Base-by-base conservation (phyloP, 2,888 invertebrate genomes). In the Omphaloscelis lunosa region DNA sequence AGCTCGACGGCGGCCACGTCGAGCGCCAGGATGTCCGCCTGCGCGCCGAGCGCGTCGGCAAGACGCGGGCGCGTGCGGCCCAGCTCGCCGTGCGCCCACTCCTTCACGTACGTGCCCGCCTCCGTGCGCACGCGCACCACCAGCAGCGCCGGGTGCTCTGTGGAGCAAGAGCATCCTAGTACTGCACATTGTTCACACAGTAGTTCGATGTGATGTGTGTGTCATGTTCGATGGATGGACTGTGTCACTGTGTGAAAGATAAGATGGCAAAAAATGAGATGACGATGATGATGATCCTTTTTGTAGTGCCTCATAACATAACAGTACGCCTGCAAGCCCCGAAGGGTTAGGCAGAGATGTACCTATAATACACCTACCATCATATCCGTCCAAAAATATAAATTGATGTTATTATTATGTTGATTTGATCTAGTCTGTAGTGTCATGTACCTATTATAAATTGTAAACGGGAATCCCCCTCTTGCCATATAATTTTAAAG, bases 101-200 rank as follows among this genome's bases (percentile, higher is more conserved):
- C 99, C 95, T 99, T 99, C 1, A 99, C 98, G 93, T 99, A 99
- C 59, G 99, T 99, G 62, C 99, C 99, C 17, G 99, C 99, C 91
- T 99, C 98, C 0, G 99, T 98, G 69, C 97, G 97, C 34, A 99
- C 88, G 79, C 97, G 97, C 48, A 99, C 90, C 67, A 97, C 96
- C 89, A 99, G 97, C 70, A 98, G 94, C 83, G 96, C 93, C 1
- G 94, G 91, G 82, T 95, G 93, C 11, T 87, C 97, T 97, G 91
- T 39, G 27, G n/a, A 20, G 53, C n/a, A 34, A 68, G 34, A 53
- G 5, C 23, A 3, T n/a, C 29, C 45, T 29, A 20, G 45, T 66
- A 66, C 27, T 66, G 20, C 45, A 20, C 27, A 66, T 29, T 45
- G 66, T 48, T 23, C 29, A 66, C 20, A 17, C 20, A n/a, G 17